A percentile compares a stretch with the other conserved stretches of the same genome.
phyloP scores from a whole-genome alignment of 2,113 vertebrate genomes.

The Ailuropoda melanoleuca region DNA sequence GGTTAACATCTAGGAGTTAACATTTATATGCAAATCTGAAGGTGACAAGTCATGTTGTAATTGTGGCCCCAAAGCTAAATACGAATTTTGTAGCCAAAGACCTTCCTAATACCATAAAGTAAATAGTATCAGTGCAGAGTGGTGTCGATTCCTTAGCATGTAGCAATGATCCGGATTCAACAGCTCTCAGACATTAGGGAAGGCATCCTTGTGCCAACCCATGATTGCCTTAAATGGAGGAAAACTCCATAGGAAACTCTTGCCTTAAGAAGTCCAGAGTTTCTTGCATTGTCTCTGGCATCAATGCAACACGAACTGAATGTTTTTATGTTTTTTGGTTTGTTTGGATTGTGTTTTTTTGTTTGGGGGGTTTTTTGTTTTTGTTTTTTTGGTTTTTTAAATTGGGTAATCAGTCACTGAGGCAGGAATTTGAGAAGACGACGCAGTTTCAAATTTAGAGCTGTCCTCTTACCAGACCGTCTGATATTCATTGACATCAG shows the following conservation, averaged over 20 bases:
- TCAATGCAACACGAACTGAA: not conserved
- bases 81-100: not conserved
- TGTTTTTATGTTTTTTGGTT: not conserved
- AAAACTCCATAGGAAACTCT: not conserved
- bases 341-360: not conserved
- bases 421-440: not conserved
- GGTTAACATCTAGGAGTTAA: not conserved
- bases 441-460: not conserved
- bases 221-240: not conserved
- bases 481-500: not conserved
- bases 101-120: not conserved
- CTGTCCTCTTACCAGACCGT: not conserved
- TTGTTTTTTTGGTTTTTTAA: not conserved
- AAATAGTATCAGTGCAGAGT: not conserved
- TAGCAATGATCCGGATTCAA: not conserved
- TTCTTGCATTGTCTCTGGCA: not conserved
- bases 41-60: not conserved
- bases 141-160: not conserved
- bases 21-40: not conserved
- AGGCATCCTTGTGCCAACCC: not conserved
- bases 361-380: too few relatives aligned
- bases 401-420: not conserved
- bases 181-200: not conserved
- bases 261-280: not conserved
- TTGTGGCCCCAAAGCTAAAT: not conserved